These are phyloP conservation scores for Adrianichthys oophorus DNA, from an alignment of 2,797 vertebrate genomes.

Conservation along the genomic window DNA sequence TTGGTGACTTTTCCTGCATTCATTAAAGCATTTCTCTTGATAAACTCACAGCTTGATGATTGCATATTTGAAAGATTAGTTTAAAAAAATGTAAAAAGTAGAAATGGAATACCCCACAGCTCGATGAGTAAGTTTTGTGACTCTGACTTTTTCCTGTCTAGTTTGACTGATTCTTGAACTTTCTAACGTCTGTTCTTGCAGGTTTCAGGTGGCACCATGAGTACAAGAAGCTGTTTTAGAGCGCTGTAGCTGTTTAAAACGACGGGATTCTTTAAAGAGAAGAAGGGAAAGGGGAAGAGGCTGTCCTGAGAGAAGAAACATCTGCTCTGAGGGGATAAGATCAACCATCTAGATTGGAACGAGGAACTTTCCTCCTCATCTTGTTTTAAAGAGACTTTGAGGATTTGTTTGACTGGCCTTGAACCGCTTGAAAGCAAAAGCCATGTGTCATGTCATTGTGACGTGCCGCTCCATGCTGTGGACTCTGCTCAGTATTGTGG, in stretches of 20 bases:
- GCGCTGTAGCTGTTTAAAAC: slow-evolving; percentile 40
- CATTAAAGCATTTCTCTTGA: slow-evolving; percentile 53
- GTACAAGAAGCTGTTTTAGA: slow-evolving; percentile 64
- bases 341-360: slow-evolving; percentile 48
- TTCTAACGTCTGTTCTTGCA: slow-evolving; percentile 40
- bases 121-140: slow-evolving; percentile 42
- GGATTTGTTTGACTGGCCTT: slow-evolving; percentile 4
- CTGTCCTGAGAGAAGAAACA: slow-evolving; percentile 30
- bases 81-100: slow-evolving; percentile 14
- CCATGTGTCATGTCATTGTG: slow-evolving; percentile 98
- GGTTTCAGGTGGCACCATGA: slow-evolving; percentile 41
- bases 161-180: background rate
- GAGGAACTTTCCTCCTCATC: slow-evolving; percentile 22
- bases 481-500: slow-evolving; percentile 94
- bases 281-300: slow-evolving; percentile 20
- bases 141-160: slow-evolving; percentile 21
- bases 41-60: slow-evolving; percentile 32
- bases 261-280: slow-evolving; percentile 16
- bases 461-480: slow-evolving; percentile 98
- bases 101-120: slow-evolving; percentile 12
- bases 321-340: slow-evolving; percentile 52
- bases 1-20: slow-evolving; percentile 30
- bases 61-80: slow-evolving; percentile 27
- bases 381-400: slow-evolving; percentile 33
- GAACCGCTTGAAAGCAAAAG: slow-evolving; percentile 29